A percentile compares a stretch with the other conserved stretches of the same genome.
These are phyloP conservation scores for Triplophysa yarkandensis DNA, from an alignment of 2,797 vertebrate species.

Conservation along the genomic window DNA sequence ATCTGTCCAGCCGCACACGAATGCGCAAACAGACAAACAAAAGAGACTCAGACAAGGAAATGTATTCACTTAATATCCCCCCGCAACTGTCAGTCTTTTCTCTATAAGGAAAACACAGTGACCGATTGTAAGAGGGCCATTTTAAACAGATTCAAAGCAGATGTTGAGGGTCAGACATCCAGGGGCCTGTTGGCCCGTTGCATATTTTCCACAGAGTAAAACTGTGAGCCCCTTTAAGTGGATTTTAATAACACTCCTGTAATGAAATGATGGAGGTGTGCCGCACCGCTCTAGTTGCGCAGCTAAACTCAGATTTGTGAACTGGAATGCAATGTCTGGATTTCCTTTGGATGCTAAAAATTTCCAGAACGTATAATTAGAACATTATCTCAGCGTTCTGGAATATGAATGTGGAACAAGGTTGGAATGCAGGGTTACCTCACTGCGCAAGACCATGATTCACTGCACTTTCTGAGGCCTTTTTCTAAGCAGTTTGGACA, in stretches of 20 bases:
- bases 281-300: not conserved
- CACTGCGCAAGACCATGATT: constrained; percentile 33
- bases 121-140: constrained; percentile 47
- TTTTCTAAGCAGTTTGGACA: constrained; percentile 16
- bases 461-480: constrained; percentile 10
- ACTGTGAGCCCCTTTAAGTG: constrained; percentile 65
- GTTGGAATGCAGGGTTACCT: constrained; percentile 48
- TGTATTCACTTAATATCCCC: not conserved
- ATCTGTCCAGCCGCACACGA: constrained; percentile 3
- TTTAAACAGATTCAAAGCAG: constrained; percentile 67
- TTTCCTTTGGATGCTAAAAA: constrained; percentile 39
- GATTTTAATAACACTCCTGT: constrained; percentile 74
- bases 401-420: constrained; percentile 48
- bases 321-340: constrained; percentile 26
- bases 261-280: constrained; percentile 67
- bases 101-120: constrained; percentile 47
- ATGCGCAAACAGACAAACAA: not conserved
- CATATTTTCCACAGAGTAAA: constrained; percentile 67
- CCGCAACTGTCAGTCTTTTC: not conserved
- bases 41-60: constrained; percentile 14
- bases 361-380: constrained; percentile 48
- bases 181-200: constrained; percentile 55
- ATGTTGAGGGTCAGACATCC: constrained; percentile 63
- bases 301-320: constrained; percentile 14
- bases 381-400: constrained; percentile 51